Conservation (phyloP, 2,113 vertebrate genomes). For the Dipodomys ordii region DNA sequence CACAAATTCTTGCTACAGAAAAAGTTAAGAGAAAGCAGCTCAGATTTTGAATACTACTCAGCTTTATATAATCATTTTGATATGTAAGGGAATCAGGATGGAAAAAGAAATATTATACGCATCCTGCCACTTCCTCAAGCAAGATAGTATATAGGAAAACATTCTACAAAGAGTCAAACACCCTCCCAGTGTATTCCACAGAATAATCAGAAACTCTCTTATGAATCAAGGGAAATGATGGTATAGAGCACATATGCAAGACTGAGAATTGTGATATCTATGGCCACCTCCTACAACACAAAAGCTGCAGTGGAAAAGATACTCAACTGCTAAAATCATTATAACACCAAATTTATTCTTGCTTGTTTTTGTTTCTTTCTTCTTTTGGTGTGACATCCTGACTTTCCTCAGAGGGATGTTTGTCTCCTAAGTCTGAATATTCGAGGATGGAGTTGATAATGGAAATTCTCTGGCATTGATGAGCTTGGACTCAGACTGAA, state of each 20-base stretch:
- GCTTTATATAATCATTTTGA: not conserved
- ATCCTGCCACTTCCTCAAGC: not conserved
- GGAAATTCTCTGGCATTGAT: not conserved
- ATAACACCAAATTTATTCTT: not conserved
- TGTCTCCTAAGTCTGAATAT: not conserved
- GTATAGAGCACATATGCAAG: not conserved
- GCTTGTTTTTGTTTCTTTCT: not conserved
- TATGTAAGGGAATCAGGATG: not conserved
- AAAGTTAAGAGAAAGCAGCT: constrained; percentile 26
- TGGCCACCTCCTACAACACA: not conserved
- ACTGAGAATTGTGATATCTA: not conserved
- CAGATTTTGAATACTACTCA: not conserved
- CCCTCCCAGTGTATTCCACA: not conserved
- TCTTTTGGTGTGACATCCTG: not conserved
- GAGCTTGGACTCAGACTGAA: not conserved
- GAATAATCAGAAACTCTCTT: not conserved
- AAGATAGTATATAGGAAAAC: not conserved
- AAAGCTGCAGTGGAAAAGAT: not conserved
- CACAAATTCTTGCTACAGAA: constrained; percentile 27
- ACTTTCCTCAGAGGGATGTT: not conserved
- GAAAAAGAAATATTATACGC: not conserved
- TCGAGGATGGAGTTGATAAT: not conserved
- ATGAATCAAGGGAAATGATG: not conserved
- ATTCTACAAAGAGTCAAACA: not conserved
- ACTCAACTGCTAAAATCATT: not conserved